Conservation (phyloP, 2,113 vertebrate genomes). For the Varanus komodoensis region DNA sequence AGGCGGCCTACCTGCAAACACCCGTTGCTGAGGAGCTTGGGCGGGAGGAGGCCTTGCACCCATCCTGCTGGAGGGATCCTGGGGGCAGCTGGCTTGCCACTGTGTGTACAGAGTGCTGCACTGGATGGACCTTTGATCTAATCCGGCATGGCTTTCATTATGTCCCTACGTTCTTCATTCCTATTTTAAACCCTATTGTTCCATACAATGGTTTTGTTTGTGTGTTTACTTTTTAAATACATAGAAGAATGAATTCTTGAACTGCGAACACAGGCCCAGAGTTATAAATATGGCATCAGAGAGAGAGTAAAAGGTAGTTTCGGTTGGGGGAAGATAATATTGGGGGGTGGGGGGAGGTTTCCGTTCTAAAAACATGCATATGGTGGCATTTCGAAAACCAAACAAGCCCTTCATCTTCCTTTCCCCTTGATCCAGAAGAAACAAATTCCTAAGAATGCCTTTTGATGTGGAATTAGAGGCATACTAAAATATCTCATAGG, state of each 20-base stretch:
- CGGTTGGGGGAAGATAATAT: conserved; percentile 37
- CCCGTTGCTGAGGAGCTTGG: too few relatives aligned
- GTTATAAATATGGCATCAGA: conserved; percentile 50
- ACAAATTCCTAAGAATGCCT: conserved; percentile 35
- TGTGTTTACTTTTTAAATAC: neutral
- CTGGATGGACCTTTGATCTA: too few relatives aligned
- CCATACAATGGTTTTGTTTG: conserved; percentile 46
- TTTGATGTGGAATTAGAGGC: conserved; percentile 50
- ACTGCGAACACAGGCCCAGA: conserved; percentile 8
- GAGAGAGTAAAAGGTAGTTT: conserved; percentile 15
- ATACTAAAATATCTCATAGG: neutral
- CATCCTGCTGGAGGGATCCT: too few relatives aligned
- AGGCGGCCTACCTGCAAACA: too few relatives aligned
- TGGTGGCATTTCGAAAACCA: conserved; percentile 39
- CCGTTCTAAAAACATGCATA: conserved; percentile 32
- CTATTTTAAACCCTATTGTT: conserved; percentile 55
- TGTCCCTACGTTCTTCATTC: too few relatives aligned
- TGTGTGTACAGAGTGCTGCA: too few relatives aligned
- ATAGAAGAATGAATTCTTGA: neutral
- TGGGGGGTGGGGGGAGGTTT: conserved; percentile 45
- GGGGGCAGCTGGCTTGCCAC: too few relatives aligned
- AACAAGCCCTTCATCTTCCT: conserved; percentile 29
- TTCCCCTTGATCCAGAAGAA: conserved; percentile 32
- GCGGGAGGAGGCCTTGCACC: too few relatives aligned
- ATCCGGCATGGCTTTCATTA: too few relatives aligned